These are phyloP conservation scores for Zaprionus kolodkinae DNA, from an alignment of 1,140 invertebrate genomes.

Conservation along the genomic window DNA sequence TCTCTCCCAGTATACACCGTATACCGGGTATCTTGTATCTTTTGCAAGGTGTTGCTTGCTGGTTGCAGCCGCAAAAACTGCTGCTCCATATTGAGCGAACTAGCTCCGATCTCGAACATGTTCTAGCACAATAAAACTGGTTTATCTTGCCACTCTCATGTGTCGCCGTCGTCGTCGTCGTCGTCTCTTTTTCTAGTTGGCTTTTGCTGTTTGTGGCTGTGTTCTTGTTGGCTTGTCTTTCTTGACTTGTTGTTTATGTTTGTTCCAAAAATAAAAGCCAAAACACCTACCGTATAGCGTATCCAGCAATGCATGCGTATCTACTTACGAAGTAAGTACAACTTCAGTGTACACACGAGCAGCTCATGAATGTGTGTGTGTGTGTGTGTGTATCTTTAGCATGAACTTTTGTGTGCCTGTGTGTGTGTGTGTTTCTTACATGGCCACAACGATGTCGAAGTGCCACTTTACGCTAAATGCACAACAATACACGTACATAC, in stretches of 20 bases:
- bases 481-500: slow-evolving; percentile 40
- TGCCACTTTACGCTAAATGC: slow-evolving; percentile 58
- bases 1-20: not conserved
- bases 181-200: slow-evolving; percentile 36
- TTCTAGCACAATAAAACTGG: slow-evolving; percentile 63
- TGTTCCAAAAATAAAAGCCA: slow-evolving; percentile 75
- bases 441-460: slow-evolving; percentile 40
- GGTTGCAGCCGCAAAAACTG: slow-evolving; percentile 18
- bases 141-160: slow-evolving; percentile 46
- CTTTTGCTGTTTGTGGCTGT: slow-evolving; percentile 19
- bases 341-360: not conserved
- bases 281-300: slow-evolving; percentile 26
- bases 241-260: slow-evolving; percentile 64
- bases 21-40: slow-evolving; percentile 5
- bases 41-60: slow-evolving; percentile 39
- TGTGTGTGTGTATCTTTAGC: slow-evolving; percentile 21
- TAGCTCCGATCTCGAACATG: slow-evolving; percentile 43
- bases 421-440: not conserved
- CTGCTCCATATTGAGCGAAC: slow-evolving; percentile 59
- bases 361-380: not conserved
- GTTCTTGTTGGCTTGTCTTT: slow-evolving; percentile 40
- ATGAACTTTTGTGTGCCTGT: not conserved
- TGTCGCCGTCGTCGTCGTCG: not conserved
- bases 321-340: slow-evolving; percentile 15
- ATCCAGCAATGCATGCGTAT: slow-evolving; percentile 15